phyloP scores from a whole-genome alignment of 1,140 invertebrate species.

The Eupeodes corollae region DNA sequence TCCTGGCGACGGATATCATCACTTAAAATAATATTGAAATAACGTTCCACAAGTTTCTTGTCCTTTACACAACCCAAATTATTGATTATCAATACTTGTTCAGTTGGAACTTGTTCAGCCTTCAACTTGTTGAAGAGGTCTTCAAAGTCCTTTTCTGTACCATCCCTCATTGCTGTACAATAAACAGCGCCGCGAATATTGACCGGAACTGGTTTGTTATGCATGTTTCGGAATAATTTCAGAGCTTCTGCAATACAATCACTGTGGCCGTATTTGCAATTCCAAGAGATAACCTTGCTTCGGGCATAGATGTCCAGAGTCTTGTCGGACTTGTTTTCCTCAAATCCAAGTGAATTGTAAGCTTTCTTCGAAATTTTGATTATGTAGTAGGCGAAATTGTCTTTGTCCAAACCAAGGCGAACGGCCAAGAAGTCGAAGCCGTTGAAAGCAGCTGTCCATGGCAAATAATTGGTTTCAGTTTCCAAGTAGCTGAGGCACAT shows the following conservation, averaged over 20 bases:
- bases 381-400: background rate
- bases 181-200: constrained; percentile 43
- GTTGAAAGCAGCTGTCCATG: constrained; percentile 46
- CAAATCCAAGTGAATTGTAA: constrained; percentile 9
- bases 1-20: constrained; percentile 22
- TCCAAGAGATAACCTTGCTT: constrained; percentile 29
- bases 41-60: constrained; percentile 26
- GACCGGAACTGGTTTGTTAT: constrained; percentile 18
- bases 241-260: constrained; percentile 31
- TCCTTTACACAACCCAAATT: constrained; percentile 43
- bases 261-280: constrained; percentile 36
- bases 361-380: background rate
- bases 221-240: constrained; percentile 6
- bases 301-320: constrained; percentile 13
- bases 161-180: constrained; percentile 38
- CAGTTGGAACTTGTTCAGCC: constrained; percentile 34
- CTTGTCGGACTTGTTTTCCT: background rate
- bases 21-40: constrained; percentile 13
- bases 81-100: constrained; percentile 41
- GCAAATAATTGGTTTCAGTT: constrained; percentile 46
- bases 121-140: constrained; percentile 38
- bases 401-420: background rate
- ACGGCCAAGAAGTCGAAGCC: constrained; percentile 28
- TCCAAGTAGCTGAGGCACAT: constrained; percentile 44
- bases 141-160: constrained; percentile 33